Evolutionary conservation across 1,140 invertebrate genomes (phyloP).

Genomic region (Cotesia vestalis): DNA sequence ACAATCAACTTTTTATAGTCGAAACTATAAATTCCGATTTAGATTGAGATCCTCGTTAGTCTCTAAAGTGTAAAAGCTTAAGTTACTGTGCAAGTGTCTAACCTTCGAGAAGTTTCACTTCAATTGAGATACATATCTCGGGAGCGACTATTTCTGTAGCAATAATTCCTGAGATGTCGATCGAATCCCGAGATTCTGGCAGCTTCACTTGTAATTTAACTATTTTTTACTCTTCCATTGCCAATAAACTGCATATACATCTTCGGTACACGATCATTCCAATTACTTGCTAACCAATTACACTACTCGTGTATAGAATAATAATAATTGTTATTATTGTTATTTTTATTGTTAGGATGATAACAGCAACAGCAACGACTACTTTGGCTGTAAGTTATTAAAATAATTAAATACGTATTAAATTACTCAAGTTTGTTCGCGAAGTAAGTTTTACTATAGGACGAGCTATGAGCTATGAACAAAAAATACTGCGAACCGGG

Average conservation of each 20-base stretch:
- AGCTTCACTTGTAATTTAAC: background rate
- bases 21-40: conserved; percentile 37
- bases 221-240: background rate
- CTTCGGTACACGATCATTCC: background rate
- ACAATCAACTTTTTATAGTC: too few species aligned
- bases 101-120: conserved; percentile 14
- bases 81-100: conserved; percentile 20
- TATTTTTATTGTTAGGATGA: too few species aligned
- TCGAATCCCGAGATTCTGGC: background rate
- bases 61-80: background rate
- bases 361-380: too few species aligned
- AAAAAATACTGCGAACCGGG: too few species aligned
- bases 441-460: too few species aligned
- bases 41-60: conserved; percentile 41
- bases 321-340: too few species aligned
- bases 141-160: conserved; percentile 6
- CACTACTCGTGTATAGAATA: too few species aligned
- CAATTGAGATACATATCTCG: conserved; percentile 39
- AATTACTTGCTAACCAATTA: conserved; percentile 8
- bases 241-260: background rate
- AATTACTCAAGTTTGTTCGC: too few species aligned
- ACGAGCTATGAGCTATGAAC: too few species aligned
- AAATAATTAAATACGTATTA: too few species aligned
- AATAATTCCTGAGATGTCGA: conserved; percentile 25
- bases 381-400: too few species aligned